Conservation (phyloP, 2,888 invertebrate genomes). For the Gastrophysa polygoni region DNA sequence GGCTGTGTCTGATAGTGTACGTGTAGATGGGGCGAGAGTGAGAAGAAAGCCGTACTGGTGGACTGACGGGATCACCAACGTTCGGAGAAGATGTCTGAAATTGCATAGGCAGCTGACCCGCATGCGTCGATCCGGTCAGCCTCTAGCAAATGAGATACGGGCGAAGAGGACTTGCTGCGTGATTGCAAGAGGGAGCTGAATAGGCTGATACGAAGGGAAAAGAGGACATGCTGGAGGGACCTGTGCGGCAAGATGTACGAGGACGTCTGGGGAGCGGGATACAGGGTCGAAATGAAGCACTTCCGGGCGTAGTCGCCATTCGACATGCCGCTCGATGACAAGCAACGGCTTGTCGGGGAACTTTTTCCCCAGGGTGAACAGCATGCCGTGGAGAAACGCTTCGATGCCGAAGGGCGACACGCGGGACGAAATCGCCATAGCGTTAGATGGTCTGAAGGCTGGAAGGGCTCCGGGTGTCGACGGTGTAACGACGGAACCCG, state of each 20-base stretch:
- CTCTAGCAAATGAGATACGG: not conserved
- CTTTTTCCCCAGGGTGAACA: not conserved
- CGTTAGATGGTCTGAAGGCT: not conserved
- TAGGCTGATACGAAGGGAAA: not conserved
- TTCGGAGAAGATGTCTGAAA: not conserved
- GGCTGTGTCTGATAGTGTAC: too few species aligned
- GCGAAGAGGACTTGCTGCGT: not conserved
- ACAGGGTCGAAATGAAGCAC: not conserved
- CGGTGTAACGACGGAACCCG: constrained; percentile 4
- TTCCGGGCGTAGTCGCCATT: not conserved
- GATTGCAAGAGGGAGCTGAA: not conserved
- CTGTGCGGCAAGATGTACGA: not conserved
- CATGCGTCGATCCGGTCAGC: not conserved
- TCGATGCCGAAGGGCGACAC: not conserved
- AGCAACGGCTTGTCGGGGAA: not conserved
- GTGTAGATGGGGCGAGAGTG: too few species aligned
- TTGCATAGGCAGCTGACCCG: not conserved
- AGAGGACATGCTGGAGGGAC: not conserved
- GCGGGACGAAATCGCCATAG: not conserved
- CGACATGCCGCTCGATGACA: not conserved
- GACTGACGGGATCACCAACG: not conserved
- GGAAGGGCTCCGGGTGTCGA: constrained; percentile 4
- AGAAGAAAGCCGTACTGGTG: not conserved
- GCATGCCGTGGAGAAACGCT: not conserved
- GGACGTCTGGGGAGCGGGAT: not conserved